Conservation (phyloP, 2,888 invertebrate genomes). For the Nebria salina region DNA sequence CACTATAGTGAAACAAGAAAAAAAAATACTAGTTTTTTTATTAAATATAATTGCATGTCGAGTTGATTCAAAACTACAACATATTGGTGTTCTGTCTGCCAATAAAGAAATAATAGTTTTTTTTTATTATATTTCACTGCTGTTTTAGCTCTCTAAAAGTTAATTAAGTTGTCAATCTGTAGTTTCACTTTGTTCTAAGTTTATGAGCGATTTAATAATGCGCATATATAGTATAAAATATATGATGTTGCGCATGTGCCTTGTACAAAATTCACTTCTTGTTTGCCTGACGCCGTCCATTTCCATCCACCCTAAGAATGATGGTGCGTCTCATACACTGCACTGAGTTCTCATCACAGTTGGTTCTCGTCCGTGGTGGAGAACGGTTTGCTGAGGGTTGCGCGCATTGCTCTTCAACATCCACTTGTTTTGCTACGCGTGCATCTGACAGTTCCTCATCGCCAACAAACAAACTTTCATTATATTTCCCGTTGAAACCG, state of each 20-base stretch:
- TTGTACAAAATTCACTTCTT: neutral
- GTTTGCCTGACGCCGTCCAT: constrained; percentile 10
- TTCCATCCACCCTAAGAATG: neutral
- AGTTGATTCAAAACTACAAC: no score
- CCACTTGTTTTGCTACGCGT: constrained; percentile 10
- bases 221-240: neutral
- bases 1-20: no score
- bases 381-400: neutral
- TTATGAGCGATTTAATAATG: neutral
- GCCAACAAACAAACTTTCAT: constrained; percentile 2
- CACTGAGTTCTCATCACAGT: constrained; percentile 5
- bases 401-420: neutral
- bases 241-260: neutral
- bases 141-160: no score
- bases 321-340: neutral
- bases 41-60: no score
- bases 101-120: no score
- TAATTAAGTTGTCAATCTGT: no score
- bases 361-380: constrained; percentile 7
- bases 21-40: no score
- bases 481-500: constrained; percentile 2
- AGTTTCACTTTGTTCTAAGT: no score
- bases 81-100: no score
- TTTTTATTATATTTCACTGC: no score
- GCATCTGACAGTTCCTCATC: constrained; percentile 21